A percentile compares a stretch with the other conserved stretches of the same genome.
phyloP scores from a whole-genome alignment of 2,797 vertebrate genomes.

The Periparus ater region DNA sequence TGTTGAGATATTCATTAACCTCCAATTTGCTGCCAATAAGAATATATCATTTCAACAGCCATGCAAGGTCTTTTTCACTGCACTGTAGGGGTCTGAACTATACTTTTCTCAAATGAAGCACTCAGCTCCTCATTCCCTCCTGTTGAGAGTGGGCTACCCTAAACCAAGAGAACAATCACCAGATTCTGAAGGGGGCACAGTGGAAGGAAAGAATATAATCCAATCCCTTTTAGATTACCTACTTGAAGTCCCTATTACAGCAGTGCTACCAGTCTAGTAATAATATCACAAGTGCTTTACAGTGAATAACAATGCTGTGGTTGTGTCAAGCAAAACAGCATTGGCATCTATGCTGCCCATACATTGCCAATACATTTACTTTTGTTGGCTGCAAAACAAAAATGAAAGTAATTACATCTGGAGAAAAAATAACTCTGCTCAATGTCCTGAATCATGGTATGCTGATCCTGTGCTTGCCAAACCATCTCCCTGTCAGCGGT shows the following conservation, averaged over 20 bases:
- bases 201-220: not conserved
- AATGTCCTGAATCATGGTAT: not conserved
- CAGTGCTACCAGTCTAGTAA: not conserved
- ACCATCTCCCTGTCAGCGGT: not conserved
- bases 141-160: not conserved
- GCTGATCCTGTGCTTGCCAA: not conserved
- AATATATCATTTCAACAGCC: not conserved
- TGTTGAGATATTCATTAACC: slow-evolving; percentile 16
- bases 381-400: slow-evolving; percentile 5
- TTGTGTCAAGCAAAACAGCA: not conserved
- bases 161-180: not conserved
- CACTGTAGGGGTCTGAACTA: not conserved
- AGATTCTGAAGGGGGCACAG: slow-evolving; percentile 22
- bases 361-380: not conserved
- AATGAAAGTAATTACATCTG: slow-evolving; percentile 7
- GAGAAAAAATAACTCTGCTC: not conserved
- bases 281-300: not conserved
- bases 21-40: slow-evolving; percentile 16
- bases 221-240: not conserved
- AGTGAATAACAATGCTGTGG: not conserved
- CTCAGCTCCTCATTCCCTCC: not conserved
- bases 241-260: not conserved
- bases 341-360: not conserved
- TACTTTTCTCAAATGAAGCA: not conserved
- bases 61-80: not conserved